Percentiles rank a stretch among this genome's conserved stretches.
Conservation (phyloP, 2,888 invertebrate genomes). For the Cheilosia scutellata region DNA sequence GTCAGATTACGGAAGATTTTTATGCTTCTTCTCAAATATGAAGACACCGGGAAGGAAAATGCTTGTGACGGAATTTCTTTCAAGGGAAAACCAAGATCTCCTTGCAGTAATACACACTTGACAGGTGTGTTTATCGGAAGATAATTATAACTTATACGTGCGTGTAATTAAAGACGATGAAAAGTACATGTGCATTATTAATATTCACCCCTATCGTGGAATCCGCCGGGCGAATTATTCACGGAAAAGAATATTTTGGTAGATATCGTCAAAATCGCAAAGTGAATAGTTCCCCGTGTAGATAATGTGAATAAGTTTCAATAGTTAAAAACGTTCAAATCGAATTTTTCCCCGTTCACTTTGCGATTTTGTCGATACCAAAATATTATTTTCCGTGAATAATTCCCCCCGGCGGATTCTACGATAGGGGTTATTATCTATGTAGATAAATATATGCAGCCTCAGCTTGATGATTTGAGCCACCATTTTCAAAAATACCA, state of each 20-base stretch:
- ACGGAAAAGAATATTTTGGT: too few relatives aligned
- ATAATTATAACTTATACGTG: conserved; percentile 44
- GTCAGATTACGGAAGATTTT: conserved; percentile 79
- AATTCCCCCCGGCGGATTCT: too few relatives aligned
- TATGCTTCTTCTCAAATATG: conserved; percentile 78
- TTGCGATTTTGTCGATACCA: too few relatives aligned
- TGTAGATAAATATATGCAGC: conserved; percentile 19
- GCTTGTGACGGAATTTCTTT: conserved; percentile 71
- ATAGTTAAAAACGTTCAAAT: too few relatives aligned
- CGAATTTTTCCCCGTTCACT: too few relatives aligned
- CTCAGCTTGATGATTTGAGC: conserved; percentile 43
- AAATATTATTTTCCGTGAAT: too few relatives aligned
- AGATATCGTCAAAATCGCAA: too few relatives aligned
- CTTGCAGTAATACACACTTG: background rate
- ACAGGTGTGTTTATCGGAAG: conserved; percentile 39
- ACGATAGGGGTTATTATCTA: too few relatives aligned
- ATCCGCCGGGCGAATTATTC: too few relatives aligned
- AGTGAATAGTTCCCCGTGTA: too few relatives aligned
- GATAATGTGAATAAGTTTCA: too few relatives aligned
- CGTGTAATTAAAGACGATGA: conserved; percentile 35
- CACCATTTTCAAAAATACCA: conserved; percentile 42
- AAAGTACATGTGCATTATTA: conserved; percentile 7
- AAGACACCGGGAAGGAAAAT: conserved; percentile 74
- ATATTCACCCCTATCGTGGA: too few relatives aligned
- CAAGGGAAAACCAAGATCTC: conserved; percentile 38